These are phyloP conservation scores for Caenorhabditis inopinata DNA, from an alignment of 1,140 invertebrate species.

Conservation along the genomic window DNA sequence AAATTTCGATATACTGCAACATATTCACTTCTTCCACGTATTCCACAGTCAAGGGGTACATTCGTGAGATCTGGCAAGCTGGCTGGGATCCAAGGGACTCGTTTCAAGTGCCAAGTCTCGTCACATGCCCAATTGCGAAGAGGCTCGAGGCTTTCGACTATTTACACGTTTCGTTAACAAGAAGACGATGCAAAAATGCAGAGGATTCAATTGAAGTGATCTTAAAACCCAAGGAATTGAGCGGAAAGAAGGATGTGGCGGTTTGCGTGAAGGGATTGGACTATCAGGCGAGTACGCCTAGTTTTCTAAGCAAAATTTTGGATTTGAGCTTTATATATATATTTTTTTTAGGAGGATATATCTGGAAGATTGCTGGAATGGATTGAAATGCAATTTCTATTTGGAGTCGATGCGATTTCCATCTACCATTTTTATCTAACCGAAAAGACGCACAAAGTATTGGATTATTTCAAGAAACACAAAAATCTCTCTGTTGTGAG, in stretches of 20 bases:
- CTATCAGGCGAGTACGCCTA: constrained; percentile 71
- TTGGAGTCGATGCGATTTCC: constrained; percentile 88
- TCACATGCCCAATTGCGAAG: constrained; percentile 59
- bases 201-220: constrained; percentile 38
- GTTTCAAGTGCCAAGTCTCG: constrained; percentile 60
- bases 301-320: too few species aligned
- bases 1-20: constrained; percentile 38
- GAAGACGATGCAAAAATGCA: not conserved
- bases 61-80: constrained; percentile 58
- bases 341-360: constrained; percentile 74
- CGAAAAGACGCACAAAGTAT: constrained; percentile 83
- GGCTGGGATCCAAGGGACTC: constrained; percentile 59
- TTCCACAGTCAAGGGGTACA: constrained; percentile 37
- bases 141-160: constrained; percentile 20
- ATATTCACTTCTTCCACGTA: constrained; percentile 13
- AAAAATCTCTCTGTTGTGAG: constrained; percentile 76
- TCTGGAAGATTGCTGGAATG: constrained; percentile 88
- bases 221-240: not conserved
- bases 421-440: constrained; percentile 87
- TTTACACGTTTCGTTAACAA: constrained; percentile 4
- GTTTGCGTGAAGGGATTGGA: constrained; percentile 92
- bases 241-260: constrained; percentile 71
- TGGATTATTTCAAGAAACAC: constrained; percentile 77
- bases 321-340: too few species aligned
- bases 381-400: constrained; percentile 81